Evolutionary conservation across 2,797 vertebrate species (phyloP).

Genomic region (Peromyscus aztecus): DNA sequence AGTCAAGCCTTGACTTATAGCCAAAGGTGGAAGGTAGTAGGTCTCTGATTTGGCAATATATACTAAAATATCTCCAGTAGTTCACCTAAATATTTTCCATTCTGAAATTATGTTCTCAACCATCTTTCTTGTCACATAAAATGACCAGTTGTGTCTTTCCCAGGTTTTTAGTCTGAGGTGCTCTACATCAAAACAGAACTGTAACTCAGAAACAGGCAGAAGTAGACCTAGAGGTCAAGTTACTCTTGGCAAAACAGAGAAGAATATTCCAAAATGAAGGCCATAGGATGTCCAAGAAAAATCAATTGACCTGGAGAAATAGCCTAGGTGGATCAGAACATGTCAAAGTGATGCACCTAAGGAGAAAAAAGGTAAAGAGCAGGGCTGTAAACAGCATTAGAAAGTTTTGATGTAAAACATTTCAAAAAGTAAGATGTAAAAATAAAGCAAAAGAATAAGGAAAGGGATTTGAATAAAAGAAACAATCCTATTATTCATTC

Average conservation of each 20-base stretch:
- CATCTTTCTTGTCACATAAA: slow-evolving; percentile 54
- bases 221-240: neutral
- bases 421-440: neutral
- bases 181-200: neutral
- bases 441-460: neutral
- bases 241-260: neutral
- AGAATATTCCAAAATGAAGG: neutral
- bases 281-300: neutral
- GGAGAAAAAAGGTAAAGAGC: neutral
- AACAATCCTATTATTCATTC: neutral
- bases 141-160: neutral
- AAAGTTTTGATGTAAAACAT: neutral
- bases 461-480: neutral
- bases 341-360: neutral
- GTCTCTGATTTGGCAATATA: neutral
- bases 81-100: neutral
- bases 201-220: neutral
- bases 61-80: neutral
- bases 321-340: neutral
- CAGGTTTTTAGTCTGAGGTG: neutral
- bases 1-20: neutral
- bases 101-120: neutral
- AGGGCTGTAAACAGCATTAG: neutral
- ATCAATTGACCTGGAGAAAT: neutral
- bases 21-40: neutral